Evolutionary conservation across 2,888 invertebrate species (phyloP), one percentile per base, ranked within the genome.

Genomic region (Mesoligia furuncula): DNA sequence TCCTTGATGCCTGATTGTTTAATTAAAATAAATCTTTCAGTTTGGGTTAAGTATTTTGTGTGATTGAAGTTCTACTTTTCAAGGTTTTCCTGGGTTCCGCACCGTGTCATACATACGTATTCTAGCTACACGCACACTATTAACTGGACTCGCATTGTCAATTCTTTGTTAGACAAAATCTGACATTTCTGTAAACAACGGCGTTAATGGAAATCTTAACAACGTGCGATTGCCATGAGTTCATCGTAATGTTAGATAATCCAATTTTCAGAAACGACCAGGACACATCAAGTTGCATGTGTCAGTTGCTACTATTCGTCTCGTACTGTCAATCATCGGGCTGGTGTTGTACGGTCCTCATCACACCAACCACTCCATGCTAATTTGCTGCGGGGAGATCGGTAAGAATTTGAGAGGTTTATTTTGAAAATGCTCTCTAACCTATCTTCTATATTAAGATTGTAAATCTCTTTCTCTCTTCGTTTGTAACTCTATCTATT

Each of bases 221-320:
- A 20, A 31, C 15, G 11, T 24, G 24, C n/a, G 6, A 15, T 45
- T 57, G 13, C n/a, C 8, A 17, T 36, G 31, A 51, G 9, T 36
- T 17, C 7, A 11, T 54, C 1, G 24, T 68, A 36, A 69, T 11
- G n/a, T 54, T 20, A 36, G 54, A n/a, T n/a, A 20, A 45, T 57
- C 39, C 42, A 1, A 27, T 73, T 87, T 87, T 57, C 87, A 87
- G 87, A 86, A 77, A 80, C 79, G 84, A 39, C 87, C 87, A 0
- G 83, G 87, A 3, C 86, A 86, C 54, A 83, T 88, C 24, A 84
- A 80, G 39, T 31, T 86, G 20, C 87, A 88, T 31, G 83, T 88
- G 20, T 75, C 87, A 3, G 82, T 86, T 1, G 88, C 87, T 54
- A 72, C 73, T 3, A 72, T 88, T 54, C 82, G 87, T 20, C 80